Evolutionary conservation across 2,797 vertebrate species (phyloP), one percentile per base, ranked within the genome.

Genomic region (Semotilus atromaculatus): DNA sequence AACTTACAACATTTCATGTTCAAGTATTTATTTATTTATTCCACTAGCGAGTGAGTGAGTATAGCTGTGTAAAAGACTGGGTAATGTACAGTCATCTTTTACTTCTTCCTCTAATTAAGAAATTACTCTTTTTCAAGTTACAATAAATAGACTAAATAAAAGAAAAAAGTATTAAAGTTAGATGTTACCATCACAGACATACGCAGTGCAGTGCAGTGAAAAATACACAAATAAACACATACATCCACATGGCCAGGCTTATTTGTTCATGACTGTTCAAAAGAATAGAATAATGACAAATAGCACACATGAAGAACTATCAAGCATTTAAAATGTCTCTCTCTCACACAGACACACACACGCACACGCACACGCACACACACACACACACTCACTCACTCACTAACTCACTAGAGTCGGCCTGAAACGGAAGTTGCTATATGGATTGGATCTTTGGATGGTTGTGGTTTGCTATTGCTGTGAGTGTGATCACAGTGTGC

Each of bases 311-410:
- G 5, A 23, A 68, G 67, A 36, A 70, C 43, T 43, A n/a, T 26
- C 5, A 10, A 51, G 43, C n/a, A n/a, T n/a, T n/a, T n/a, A n/a
- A n/a, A n/a, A n/a, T n/a, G n/a, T n/a, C n/a, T n/a, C n/a, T n/a
- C n/a, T n/a, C n/a, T n/a, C 36, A 31, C 31, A 31, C 31, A 31
- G 1, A 31, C 31, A 31, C 31, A 31, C 31, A 31, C 31, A 31
- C 31, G 3, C 31, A 31, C 31, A 31, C 31, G 3, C 31, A 31
- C 80, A 0, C 43, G 3, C 58, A 72, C 77, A 48, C 86, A 64
- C 76, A 64, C 77, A 76, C 48, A 67, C 70, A 70, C 64, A 53
- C 73, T 55, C 53, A 31, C 81, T 40, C 81, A 74, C 81, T 64
- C 21, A 64, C 68, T 48, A 43, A 60, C 66, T 62, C 58, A 75